These are phyloP conservation scores for Poecilia velifera DNA, from an alignment of 2,797 vertebrate species.

Conservation along the genomic window DNA sequence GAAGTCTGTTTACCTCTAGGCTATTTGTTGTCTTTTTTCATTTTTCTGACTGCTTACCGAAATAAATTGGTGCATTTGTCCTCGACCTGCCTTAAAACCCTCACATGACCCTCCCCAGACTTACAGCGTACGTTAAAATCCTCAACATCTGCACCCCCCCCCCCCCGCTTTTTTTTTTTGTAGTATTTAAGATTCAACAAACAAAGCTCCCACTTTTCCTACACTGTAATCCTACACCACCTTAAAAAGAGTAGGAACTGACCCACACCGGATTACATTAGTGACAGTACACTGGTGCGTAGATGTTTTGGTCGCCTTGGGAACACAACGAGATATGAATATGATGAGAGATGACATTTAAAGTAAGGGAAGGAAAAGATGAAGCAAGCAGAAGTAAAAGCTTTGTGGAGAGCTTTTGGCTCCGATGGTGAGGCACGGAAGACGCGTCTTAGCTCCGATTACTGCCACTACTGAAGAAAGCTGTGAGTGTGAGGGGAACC, in stretches of 20 bases:
- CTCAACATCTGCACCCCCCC: not conserved
- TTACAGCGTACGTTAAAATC: not conserved
- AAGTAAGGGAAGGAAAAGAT: slow-evolving; percentile 15
- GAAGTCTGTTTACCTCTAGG: slow-evolving; percentile 9
- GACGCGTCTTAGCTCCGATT: slow-evolving; percentile 60
- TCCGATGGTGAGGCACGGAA: slow-evolving; percentile 33
- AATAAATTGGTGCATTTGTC: slow-evolving; percentile 18
- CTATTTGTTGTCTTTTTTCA: slow-evolving; percentile 32
- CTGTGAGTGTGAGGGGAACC: slow-evolving; percentile 51
- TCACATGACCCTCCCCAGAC: not conserved
- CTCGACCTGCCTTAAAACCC: slow-evolving; percentile 14
- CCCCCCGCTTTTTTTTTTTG: not conserved
- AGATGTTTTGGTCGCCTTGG: slow-evolving; percentile 55
- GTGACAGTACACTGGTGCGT: slow-evolving; percentile 29
- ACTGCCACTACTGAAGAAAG: slow-evolving; percentile 52
- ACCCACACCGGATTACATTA: slow-evolving; percentile 33
- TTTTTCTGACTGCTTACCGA: slow-evolving; percentile 28
- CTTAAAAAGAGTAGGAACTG: slow-evolving; percentile 33
- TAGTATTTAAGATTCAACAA: too few relatives aligned
- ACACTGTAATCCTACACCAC: slow-evolving; percentile 22
- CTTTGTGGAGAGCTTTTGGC: slow-evolving; percentile 49
- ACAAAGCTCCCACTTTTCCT: slow-evolving; percentile 10
- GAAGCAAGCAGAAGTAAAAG: slow-evolving; percentile 31
- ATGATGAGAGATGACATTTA: slow-evolving; percentile 69
- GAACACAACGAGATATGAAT: slow-evolving; percentile 47